A percentile compares a stretch with the other conserved stretches of the same genome.
These are phyloP conservation scores for Cacoxenus indagator DNA, from an alignment of 2,888 invertebrate species.

Conservation along the genomic window DNA sequence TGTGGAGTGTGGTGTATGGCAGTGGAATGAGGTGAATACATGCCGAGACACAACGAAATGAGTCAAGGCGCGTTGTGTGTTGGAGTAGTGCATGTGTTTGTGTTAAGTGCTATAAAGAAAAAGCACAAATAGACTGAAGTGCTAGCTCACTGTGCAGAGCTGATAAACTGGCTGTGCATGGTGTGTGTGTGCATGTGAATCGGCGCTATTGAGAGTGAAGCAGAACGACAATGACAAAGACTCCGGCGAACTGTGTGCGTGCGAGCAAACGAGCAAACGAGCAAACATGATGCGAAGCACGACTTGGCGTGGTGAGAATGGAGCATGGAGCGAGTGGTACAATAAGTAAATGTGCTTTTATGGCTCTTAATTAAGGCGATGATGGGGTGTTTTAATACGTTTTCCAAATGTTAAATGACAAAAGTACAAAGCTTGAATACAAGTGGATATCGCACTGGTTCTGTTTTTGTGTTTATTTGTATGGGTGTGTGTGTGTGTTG, in stretches of 20 bases:
- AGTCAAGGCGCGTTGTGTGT: not conserved
- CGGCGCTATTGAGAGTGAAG: constrained; percentile 16
- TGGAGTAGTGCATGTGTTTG: not conserved
- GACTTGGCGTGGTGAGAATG: not conserved
- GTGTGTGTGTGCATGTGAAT: constrained; percentile 14
- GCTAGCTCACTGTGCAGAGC: not conserved
- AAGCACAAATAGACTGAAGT: constrained; percentile 10
- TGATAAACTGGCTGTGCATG: too few relatives aligned
- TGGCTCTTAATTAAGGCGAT: constrained; percentile 71
- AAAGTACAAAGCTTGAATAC: constrained; percentile 43
- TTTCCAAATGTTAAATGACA: constrained; percentile 68
- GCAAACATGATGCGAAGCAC: not conserved
- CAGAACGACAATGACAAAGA: constrained; percentile 6
- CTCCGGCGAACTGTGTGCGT: not conserved
- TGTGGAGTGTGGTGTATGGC: constrained; percentile 26
- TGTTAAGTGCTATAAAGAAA: constrained; percentile 4
- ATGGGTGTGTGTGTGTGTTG: not conserved
- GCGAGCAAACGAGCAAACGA: constrained; percentile 2
- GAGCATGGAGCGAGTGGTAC: constrained; percentile 33
- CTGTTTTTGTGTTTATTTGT: not conserved
- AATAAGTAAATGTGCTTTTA: constrained; percentile 70
- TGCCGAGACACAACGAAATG: not conserved
- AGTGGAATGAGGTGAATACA: not conserved
- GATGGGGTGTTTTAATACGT: constrained; percentile 71
- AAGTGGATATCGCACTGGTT: constrained; percentile 17